Percentiles rank a stretch among this genome's conserved stretches.
phyloP scores from a whole-genome alignment of 1,140 invertebrate species.

The Aphis craccivora region DNA sequence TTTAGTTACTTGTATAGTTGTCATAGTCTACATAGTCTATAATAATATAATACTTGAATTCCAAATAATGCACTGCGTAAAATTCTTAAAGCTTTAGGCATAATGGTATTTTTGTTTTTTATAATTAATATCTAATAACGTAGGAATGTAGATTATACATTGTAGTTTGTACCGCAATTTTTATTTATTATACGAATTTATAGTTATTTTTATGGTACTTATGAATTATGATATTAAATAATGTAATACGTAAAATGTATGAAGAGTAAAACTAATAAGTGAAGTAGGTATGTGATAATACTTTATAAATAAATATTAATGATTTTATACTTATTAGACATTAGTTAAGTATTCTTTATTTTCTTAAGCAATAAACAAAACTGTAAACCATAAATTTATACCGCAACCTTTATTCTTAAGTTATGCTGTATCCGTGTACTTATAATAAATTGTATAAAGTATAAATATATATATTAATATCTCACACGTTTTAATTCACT shows the following conservation, averaged over 20 bases:
- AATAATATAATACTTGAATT: too few species aligned
- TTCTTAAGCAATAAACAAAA: background rate
- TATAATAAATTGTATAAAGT: background rate
- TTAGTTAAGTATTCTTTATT: background rate
- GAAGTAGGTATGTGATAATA: background rate
- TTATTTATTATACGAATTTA: constrained; percentile 16
- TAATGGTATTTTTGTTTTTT: background rate
- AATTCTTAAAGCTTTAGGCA: background rate
- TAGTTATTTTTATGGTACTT: background rate
- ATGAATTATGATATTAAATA: background rate
- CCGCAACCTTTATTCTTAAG: background rate
- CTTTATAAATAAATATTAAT: background rate
- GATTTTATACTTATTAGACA: background rate
- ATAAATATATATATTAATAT: background rate
- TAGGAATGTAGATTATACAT: background rate
- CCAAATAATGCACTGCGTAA: background rate
- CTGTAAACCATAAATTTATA: background rate
- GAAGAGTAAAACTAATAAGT: background rate
- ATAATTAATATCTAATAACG: background rate
- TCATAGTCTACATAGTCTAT: background rate
- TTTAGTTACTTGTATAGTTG: background rate
- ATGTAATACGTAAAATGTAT: background rate
- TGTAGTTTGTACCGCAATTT: background rate
- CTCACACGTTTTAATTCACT: background rate
- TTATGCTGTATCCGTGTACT: background rate